A percentile compares a stretch with the other conserved stretches of the same genome.
These are phyloP conservation scores for Tethea ocularis DNA, from an alignment of 2,888 invertebrate species.

Conservation along the genomic window DNA sequence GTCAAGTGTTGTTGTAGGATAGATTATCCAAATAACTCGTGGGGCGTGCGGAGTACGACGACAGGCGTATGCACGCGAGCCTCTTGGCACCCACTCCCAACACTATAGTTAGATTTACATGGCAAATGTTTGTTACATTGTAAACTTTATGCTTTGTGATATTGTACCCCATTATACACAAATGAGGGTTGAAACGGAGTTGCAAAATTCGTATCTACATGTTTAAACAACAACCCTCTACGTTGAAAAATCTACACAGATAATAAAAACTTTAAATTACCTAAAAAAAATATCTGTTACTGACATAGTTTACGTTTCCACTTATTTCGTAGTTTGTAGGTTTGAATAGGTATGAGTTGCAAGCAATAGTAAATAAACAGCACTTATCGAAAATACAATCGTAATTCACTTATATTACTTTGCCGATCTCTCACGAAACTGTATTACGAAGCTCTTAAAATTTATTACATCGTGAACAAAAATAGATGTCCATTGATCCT, in stretches of 20 bases:
- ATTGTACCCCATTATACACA: conserved; percentile 14
- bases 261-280: no score
- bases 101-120: conserved; percentile 39
- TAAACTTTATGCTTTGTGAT: conserved; percentile 26
- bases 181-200: neutral
- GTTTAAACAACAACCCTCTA: neutral
- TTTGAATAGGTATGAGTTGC: neutral
- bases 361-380: neutral
- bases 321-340: neutral
- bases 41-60: conserved; percentile 27
- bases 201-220: neutral
- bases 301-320: neutral
- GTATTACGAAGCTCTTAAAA: conserved; percentile 44
- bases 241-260: neutral
- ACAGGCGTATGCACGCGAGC: conserved; percentile 31
- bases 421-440: conserved; percentile 30
- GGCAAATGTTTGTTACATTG: conserved; percentile 37
- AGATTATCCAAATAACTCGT: conserved; percentile 29
- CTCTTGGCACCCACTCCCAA: conserved; percentile 35
- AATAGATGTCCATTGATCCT: conserved; percentile 33
- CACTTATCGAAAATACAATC: conserved; percentile 3
- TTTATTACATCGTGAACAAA: conserved; percentile 48
- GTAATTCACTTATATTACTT: neutral
- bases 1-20: neutral
- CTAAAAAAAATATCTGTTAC: no score